Base-by-base conservation (phyloP, 2,113 vertebrate species). In the Phylloscopus whistleri region DNA sequence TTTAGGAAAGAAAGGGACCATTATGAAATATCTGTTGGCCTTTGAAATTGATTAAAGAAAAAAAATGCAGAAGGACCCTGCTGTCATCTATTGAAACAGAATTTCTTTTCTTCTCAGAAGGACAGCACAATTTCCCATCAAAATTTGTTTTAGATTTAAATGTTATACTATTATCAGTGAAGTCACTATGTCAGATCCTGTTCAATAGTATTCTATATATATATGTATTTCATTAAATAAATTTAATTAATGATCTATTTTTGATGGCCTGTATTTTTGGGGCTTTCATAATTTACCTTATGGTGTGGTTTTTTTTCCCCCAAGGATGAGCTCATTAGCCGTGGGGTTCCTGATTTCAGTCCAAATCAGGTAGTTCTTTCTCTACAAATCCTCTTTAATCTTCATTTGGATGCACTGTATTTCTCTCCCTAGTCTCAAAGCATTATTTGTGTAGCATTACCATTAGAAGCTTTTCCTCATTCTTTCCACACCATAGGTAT, bases 1-100 rank as follows among this genome's bases (percentile, higher is more conserved):
- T 93, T 92, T 84, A 55, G 81, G 72, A 91, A 86, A 91, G 59
- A 96, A 91, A 78, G 73, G 33, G 11, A 84, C 33, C 20, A 35
- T 95, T 95, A 63, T 55, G 69, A 91, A 87, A 53, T 95, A 91
- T 41, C 44, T 53, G 55, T 58, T 95, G 77, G 85, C 69, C 60
- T 96, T 89, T 90, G 85, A 91, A 95, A 85, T 0, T 60, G 66
- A 80, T 88, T 80, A 51, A 82, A 89, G 7, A 41, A 66, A 78
- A 83, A 46, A 49, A 73, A 67, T 68, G 31, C 43, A 67, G 62
- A 26, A 94, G 19, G 55, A 48, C 41, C 86, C 37, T 41, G 33
- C 62, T 80, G 27, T 83, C 37, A 56, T 67, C 35, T 46, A 28
- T 30, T 64, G 51, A 91, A 80, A 75, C 15, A 92, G 56, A 80